phyloP scores from a whole-genome alignment of 2,797 vertebrate species.

The Scyliorhinus canicula region DNA sequence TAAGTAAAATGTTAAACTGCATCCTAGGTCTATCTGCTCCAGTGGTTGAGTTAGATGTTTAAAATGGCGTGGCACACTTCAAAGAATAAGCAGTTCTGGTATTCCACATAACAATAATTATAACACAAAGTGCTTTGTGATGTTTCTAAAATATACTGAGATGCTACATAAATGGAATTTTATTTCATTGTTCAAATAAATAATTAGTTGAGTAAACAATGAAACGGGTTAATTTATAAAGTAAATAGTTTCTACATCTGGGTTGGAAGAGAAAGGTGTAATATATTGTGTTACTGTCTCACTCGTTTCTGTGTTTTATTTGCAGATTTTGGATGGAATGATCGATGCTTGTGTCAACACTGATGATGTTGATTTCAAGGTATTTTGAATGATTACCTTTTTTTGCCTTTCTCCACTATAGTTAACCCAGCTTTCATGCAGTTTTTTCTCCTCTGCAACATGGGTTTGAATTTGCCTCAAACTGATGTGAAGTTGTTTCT shows the following conservation, averaged over 20 bases:
- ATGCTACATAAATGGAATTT: background rate
- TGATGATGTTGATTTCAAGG: slow-evolving; percentile 30
- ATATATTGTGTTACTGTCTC: background rate
- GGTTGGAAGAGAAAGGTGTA: background rate
- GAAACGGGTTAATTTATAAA: background rate
- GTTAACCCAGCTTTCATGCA: background rate
- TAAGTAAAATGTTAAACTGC: background rate
- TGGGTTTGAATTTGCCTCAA: background rate
- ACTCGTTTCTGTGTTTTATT: background rate
- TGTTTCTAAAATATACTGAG: background rate
- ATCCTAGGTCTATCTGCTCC: background rate
- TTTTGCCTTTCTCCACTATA: background rate
- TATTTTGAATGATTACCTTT: background rate
- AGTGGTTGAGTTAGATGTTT: background rate
- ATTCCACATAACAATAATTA: background rate
- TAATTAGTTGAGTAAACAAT: background rate
- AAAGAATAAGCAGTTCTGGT: background rate
- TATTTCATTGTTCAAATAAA: background rate
- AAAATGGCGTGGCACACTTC: background rate
- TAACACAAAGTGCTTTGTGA: background rate
- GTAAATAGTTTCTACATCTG: background rate
- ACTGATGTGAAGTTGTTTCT: too few relatives aligned
- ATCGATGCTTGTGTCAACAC: slow-evolving; percentile 14
- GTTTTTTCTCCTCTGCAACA: background rate
- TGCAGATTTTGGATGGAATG: background rate